Evolutionary conservation across 2,888 invertebrate genomes (phyloP).

Genomic region (Phaedon cochleariae): DNA sequence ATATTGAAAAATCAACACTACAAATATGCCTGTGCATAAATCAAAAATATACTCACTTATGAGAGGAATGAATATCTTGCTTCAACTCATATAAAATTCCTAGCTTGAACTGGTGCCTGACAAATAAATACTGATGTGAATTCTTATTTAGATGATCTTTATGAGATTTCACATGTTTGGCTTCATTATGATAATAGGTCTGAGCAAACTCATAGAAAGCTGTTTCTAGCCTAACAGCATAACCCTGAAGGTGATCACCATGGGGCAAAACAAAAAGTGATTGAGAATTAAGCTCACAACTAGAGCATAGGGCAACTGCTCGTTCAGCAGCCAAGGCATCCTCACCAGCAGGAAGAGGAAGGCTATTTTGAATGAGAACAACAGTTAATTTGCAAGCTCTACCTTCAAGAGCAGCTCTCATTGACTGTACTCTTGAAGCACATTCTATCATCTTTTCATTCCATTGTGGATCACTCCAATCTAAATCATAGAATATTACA

Average conservation of each 20-base stretch:
- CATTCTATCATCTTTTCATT: conserved; percentile 95
- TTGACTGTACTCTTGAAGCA: conserved; percentile 85
- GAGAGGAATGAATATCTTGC: conserved; percentile 86
- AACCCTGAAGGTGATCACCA: conserved; percentile 82
- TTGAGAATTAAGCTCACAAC: conserved; percentile 92
- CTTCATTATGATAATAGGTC: conserved; percentile 90
- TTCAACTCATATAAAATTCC: conserved; percentile 94
- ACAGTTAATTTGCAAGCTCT: conserved; percentile 82
- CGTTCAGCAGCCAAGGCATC: conserved; percentile 88
- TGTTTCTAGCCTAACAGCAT: conserved; percentile 83
- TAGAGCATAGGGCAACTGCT: conserved; percentile 87
- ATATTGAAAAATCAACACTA: too few species aligned
- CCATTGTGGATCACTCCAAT: conserved; percentile 96
- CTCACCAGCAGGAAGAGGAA: conserved; percentile 79
- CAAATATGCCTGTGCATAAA: too few species aligned
- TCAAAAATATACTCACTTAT: conserved; percentile 67
- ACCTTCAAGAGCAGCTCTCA: conserved; percentile 77
- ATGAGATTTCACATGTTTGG: conserved; percentile 86
- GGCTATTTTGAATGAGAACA: conserved; percentile 88
- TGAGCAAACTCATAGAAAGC: conserved; percentile 94
- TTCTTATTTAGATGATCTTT: conserved; percentile 90
- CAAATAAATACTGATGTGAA: conserved; percentile 90
- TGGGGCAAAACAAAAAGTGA: conserved; percentile 88
- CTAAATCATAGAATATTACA: conserved; percentile 95
- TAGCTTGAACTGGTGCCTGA: conserved; percentile 96